Base-by-base conservation (phyloP, 2,888 invertebrate genomes). In the Galerucella calmariensis region DNA sequence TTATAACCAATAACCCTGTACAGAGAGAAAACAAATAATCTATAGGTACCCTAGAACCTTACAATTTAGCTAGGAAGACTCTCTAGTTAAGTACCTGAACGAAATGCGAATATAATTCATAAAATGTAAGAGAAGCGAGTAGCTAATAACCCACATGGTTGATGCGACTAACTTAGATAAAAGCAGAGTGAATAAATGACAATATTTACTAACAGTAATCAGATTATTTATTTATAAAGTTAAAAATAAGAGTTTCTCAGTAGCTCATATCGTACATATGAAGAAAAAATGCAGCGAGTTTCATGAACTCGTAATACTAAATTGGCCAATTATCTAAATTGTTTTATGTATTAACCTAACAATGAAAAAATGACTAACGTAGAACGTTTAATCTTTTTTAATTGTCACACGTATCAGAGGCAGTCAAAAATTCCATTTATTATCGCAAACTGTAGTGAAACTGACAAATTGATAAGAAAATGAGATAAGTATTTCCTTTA, bases 401-500 rank as follows among this genome's bases (percentile, higher is more conserved):
- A 73, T 75, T 75, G 70, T 51, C 67, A 63, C 73, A 72, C 75
- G 72, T 72, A 72, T n/a, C 63, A 66, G 27, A 8, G 66, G 27
- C 48, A 66, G 48, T 58, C 58, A 61, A 63, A 74, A 73, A 75
- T 73, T 75, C 72, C 72, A 35, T 72, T 68, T 44, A 67, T 74
- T 74, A 75, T 70, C 69, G 62, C 67, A 59, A 68, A 70, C 61
- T 69, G 51, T 61, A 75, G 73, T 74, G 74, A 77, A 77, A 75
- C 74, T 78, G 78, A 78, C 78, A 77, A 74, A 75, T 67, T 76
- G 80, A 80, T 80, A 80, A 80, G 77, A 73, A 72, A 66, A 71
- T 44, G 69, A 82, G 82, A 82, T 82, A 82, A 82, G 78, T 77
- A 74, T 79, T 82, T 82, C 82, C 82, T 82, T 71, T 76, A 79